Conservation (phyloP, 2,797 vertebrate species). For the Lepilemur ruficaudatus region DNA sequence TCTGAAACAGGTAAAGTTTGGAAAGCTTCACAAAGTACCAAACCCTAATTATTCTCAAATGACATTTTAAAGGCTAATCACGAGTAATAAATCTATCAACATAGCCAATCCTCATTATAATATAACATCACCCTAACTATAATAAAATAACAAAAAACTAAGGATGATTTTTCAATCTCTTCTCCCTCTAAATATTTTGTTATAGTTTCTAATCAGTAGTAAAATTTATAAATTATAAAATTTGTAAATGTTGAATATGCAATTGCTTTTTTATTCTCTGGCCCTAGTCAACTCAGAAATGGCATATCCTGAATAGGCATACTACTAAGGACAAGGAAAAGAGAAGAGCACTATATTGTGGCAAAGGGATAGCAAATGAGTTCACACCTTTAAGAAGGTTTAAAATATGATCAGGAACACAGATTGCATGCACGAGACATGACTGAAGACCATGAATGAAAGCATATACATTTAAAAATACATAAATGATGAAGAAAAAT, state of each 20-base stretch:
- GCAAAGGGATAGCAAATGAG: neutral
- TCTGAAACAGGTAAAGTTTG: conserved; percentile 16
- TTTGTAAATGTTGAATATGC: neutral
- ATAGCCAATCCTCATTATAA: neutral
- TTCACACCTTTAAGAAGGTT: neutral
- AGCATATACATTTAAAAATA: neutral
- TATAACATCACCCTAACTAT: neutral
- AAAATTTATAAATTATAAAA: neutral
- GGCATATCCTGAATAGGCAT: neutral
- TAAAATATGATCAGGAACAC: neutral
- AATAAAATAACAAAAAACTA: neutral
- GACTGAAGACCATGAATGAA: neutral
- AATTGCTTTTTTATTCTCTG: neutral
- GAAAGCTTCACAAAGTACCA: neutral
- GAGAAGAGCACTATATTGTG: neutral
- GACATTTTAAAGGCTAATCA: neutral
- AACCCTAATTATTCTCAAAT: conserved; percentile 25
- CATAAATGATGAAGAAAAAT: neutral
- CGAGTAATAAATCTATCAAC: neutral
- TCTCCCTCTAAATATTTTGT: neutral
- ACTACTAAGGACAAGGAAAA: neutral
- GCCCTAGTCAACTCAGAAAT: neutral
- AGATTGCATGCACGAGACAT: neutral
- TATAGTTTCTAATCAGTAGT: neutral
- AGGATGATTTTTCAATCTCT: neutral